Conservation (phyloP, 1,140 invertebrate genomes). For the Epicauta chinensis region DNA sequence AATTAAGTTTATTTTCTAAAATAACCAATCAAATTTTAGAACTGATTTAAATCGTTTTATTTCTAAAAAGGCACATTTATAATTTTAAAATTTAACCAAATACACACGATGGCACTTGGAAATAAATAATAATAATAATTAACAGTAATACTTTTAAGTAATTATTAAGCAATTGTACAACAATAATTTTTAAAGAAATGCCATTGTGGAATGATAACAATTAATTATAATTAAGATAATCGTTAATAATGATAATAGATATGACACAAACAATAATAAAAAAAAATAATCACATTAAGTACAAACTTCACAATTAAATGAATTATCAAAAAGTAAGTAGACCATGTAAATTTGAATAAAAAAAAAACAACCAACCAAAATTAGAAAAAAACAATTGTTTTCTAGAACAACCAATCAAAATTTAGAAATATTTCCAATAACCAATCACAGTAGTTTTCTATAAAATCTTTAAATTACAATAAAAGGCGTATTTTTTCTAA, state of each 20-base stretch:
- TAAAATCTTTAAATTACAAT: background rate
- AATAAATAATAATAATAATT: conserved; percentile 20
- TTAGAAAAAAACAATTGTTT: too few relatives aligned
- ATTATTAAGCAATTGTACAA: conserved; percentile 6
- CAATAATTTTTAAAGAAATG: conserved; percentile 13
- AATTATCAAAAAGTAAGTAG: too few relatives aligned
- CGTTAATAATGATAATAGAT: background rate
- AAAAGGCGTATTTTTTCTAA: conserved; percentile 10
- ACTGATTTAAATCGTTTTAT: conserved; percentile 4
- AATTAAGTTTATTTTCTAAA: background rate
- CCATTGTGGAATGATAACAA: conserved; percentile 11
- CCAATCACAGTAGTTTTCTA: conserved; percentile 8
- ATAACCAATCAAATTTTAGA: background rate
- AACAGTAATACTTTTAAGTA: conserved; percentile 22
- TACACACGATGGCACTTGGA: conserved; percentile 13
- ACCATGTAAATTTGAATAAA: too few relatives aligned
- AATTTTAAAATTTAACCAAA: conserved; percentile 10
- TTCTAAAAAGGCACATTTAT: conserved; percentile 2
- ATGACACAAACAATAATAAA: background rate
- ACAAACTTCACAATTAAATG: conserved; percentile 2
- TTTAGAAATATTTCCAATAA: background rate
- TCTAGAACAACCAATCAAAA: background rate
- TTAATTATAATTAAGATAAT: conserved; percentile 7
- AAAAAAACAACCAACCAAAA: too few relatives aligned
- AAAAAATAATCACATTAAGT: conserved; percentile 2